Evolutionary conservation across 2,797 vertebrate species (phyloP).

Genomic region (Parauchenoglanis punctatus): DNA sequence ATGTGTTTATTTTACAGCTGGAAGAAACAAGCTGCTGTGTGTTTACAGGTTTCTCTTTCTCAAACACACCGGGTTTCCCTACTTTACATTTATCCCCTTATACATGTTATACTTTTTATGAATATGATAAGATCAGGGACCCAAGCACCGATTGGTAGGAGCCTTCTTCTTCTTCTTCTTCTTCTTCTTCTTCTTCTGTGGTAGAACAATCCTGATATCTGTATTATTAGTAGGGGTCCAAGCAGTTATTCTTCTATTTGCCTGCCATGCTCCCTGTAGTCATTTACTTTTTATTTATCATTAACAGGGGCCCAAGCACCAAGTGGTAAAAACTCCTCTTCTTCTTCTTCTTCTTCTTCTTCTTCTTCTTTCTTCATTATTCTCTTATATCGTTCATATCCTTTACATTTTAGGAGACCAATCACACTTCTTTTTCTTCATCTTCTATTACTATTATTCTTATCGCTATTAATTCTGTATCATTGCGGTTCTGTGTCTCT

Average conservation of each 20-base stretch:
- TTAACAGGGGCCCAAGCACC: not conserved
- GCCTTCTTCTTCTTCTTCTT: not conserved
- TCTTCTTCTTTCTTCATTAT: not conserved
- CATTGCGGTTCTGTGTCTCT: too few relatives aligned
- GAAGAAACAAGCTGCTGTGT: not conserved
- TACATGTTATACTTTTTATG: not conserved
- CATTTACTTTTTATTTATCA: not conserved
- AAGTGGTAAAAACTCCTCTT: not conserved
- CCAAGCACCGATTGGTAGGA: not conserved
- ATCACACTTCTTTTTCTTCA: not conserved
- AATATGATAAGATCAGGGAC: too few relatives aligned
- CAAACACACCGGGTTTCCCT: not conserved
- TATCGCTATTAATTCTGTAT: too few relatives aligned
- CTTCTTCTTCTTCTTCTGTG: not conserved
- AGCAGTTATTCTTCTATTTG: not conserved
- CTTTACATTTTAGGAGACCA: not conserved
- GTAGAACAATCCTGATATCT: not conserved
- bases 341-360: not conserved
- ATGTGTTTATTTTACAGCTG: constrained; percentile 16
- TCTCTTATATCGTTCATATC: not conserved
- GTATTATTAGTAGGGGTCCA: not conserved
- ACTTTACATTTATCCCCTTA: not conserved
- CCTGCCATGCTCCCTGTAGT: not conserved
- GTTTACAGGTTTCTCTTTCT: not conserved
- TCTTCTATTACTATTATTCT: too few relatives aligned